Percentiles rank a stretch among this genome's conserved stretches.
These are phyloP conservation scores for Platynereis dumerilii DNA, from an alignment of 2,888 invertebrate genomes.

Conservation along the genomic window DNA sequence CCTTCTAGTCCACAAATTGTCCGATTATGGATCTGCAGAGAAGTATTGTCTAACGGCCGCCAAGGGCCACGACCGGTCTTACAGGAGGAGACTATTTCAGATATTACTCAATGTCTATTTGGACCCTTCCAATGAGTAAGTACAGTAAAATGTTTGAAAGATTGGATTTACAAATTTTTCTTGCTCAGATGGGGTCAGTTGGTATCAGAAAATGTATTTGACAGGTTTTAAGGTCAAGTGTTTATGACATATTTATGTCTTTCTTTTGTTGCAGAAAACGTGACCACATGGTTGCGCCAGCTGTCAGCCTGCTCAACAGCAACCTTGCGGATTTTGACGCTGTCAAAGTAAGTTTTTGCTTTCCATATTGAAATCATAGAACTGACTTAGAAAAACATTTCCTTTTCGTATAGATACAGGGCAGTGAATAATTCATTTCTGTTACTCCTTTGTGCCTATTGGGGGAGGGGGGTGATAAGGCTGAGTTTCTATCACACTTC, in stretches of 20 bases:
- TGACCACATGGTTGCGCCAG: constrained; percentile 62
- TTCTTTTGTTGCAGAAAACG: constrained; percentile 54
- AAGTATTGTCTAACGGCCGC: constrained; percentile 65
- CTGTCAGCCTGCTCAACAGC: constrained; percentile 64
- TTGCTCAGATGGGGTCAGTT: constrained; percentile 2
- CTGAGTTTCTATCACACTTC: too few relatives aligned
- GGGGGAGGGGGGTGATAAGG: too few relatives aligned
- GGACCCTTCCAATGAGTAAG: constrained; percentile 60
- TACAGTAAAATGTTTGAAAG: background rate
- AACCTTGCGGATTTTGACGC: constrained; percentile 66
- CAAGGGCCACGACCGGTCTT: constrained; percentile 50
- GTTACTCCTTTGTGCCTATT: too few relatives aligned
- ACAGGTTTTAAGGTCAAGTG: too few relatives aligned
- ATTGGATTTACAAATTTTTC: too few relatives aligned
- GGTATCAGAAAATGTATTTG: too few relatives aligned
- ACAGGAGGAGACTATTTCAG: constrained; percentile 63
- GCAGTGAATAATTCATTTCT: too few relatives aligned
- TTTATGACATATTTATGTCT: too few relatives aligned
- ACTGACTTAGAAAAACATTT: too few relatives aligned
- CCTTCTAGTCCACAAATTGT: constrained; percentile 66
- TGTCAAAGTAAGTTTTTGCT: constrained; percentile 61
- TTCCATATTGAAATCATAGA: too few relatives aligned
- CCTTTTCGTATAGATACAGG: too few relatives aligned
- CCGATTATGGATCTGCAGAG: constrained; percentile 66
- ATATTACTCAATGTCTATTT: constrained; percentile 64